Evolutionary conservation across 2,113 vertebrate genomes (phyloP).

Genomic region (Lonchura striata): DNA sequence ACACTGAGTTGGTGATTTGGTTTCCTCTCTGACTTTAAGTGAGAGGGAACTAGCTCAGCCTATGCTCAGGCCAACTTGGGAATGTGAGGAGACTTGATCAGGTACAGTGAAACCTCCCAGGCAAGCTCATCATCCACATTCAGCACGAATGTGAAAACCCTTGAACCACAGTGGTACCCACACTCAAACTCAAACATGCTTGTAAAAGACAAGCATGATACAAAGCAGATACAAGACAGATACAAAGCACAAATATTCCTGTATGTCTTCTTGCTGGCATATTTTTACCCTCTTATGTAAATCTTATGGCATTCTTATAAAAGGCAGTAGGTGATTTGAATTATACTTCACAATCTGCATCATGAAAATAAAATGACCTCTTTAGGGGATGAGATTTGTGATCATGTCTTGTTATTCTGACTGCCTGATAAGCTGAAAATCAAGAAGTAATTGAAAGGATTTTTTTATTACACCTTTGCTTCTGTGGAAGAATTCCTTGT

Average conservation of each 20-base stretch:
- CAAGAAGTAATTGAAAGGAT: background rate
- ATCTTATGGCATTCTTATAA: background rate
- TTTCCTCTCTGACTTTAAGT: background rate
- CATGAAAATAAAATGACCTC: background rate
- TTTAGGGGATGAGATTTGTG: background rate
- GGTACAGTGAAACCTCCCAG: background rate
- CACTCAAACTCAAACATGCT: background rate
- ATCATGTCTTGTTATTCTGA: background rate
- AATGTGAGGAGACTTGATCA: too few relatives aligned
- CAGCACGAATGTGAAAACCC: background rate
- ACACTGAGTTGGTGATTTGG: background rate
- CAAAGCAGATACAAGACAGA: too few relatives aligned
- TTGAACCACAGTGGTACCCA: background rate
- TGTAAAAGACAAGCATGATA: background rate
- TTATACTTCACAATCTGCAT: background rate
- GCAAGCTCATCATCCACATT: background rate
- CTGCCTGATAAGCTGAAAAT: background rate
- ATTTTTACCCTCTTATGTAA: background rate
- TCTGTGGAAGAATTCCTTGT: background rate
- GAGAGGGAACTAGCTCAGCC: background rate
- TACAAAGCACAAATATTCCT: background rate
- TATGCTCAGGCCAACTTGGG: background rate
- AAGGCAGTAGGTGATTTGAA: background rate
- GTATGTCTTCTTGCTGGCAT: background rate
- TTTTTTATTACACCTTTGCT: background rate